A percentile compares a stretch with the other conserved stretches of the same genome.
Evolutionary conservation across 2,797 vertebrate species (phyloP).

Genomic region (Oryzias sinensis): DNA sequence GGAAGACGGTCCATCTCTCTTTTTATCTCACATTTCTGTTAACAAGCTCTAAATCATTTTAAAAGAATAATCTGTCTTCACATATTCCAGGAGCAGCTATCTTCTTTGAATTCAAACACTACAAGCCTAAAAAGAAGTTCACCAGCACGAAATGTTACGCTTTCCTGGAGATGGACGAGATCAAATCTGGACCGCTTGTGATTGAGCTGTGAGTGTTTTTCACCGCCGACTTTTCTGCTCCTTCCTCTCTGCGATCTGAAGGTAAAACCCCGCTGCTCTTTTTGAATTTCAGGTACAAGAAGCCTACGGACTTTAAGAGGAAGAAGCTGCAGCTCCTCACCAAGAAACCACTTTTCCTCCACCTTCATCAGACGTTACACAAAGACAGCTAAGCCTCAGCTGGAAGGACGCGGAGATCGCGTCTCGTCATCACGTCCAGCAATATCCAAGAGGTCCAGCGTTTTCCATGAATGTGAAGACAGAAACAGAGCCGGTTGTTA

Average conservation of each 20-base stretch:
- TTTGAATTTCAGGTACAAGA: slow-evolving; percentile 88
- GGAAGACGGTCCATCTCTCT: no score
- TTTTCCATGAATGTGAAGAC: slow-evolving; percentile 13
- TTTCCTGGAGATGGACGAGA: slow-evolving; percentile 99
- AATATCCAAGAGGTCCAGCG: slow-evolving; percentile 41
- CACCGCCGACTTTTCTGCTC: neutral
- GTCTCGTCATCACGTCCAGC: slow-evolving; percentile 46
- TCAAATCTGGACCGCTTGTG: slow-evolving; percentile 92
- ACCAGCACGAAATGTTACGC: slow-evolving; percentile 99
- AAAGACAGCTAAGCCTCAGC: slow-evolving; percentile 82
- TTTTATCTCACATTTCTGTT: no score
- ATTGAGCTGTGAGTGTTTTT: slow-evolving; percentile 92
- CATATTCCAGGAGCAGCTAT: slow-evolving; percentile 88
- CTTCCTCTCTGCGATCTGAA: neutral
- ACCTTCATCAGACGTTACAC: slow-evolving; percentile 95
- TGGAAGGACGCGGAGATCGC: slow-evolving; percentile 22
- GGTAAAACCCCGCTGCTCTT: neutral
- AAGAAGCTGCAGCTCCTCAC: slow-evolving; percentile 97
- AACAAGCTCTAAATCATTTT: no score
- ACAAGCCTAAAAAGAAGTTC: slow-evolving; percentile 98
- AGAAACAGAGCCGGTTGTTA: slow-evolving; percentile 28
- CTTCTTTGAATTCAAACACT: slow-evolving; percentile 99
- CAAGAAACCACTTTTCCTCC: slow-evolving; percentile 98
- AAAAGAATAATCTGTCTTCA: no score
- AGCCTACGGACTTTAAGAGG: slow-evolving; percentile 98